phyloP scores from a whole-genome alignment of 2,797 vertebrate species.

The Coluber constrictor region DNA sequence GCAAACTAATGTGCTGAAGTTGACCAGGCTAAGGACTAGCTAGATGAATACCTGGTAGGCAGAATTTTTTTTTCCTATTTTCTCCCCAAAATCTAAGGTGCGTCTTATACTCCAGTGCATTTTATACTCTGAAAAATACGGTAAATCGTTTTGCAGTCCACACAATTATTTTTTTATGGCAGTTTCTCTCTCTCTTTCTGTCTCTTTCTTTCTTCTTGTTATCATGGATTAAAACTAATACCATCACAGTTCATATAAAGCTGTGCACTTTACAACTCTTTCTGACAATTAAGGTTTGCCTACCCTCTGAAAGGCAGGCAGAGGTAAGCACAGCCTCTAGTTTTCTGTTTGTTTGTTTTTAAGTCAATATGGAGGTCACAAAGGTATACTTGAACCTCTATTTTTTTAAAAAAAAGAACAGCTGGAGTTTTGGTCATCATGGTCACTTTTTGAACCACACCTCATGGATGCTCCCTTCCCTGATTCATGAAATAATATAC shows the following conservation, averaged over 20 bases:
- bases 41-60: too few relatives aligned
- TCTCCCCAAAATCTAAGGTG: too few relatives aligned
- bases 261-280: neutral
- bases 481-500: neutral
- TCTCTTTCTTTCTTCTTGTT: neutral
- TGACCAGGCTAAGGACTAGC: too few relatives aligned
- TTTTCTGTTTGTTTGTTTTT: neutral
- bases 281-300: neutral
- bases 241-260: neutral
- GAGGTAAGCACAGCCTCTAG: neutral
- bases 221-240: neutral
- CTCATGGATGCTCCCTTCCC: neutral
- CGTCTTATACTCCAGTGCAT: too few relatives aligned
- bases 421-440: neutral
- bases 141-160: neutral
- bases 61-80: too few relatives aligned
- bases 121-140: too few relatives aligned
- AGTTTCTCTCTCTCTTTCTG: neutral
- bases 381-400: neutral
- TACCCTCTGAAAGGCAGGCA: neutral
- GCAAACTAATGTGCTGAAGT: too few relatives aligned
- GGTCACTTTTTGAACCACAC: neutral
- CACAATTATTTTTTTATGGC: neutral
- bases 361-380: neutral
- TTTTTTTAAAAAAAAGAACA: neutral